Conservation (phyloP, 1,140 invertebrate genomes). For the Leptoteleia sp. region DNA sequence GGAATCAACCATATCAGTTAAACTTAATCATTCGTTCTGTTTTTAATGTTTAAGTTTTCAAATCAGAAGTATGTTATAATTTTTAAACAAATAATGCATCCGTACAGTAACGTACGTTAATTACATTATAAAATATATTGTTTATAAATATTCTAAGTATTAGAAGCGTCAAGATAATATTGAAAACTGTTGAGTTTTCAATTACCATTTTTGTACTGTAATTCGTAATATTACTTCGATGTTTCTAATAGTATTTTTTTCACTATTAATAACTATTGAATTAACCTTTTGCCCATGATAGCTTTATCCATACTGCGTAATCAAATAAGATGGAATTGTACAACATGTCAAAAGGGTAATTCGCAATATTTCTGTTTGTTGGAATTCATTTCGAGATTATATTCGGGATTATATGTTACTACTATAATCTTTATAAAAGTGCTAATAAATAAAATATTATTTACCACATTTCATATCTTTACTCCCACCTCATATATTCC, state of each 20-base stretch:
- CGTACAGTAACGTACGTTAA: constrained; percentile 41
- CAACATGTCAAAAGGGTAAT: constrained; percentile 42
- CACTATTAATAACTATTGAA: constrained; percentile 10
- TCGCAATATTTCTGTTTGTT: constrained; percentile 25
- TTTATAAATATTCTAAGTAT: constrained; percentile 53
- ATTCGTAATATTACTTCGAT: constrained; percentile 60
- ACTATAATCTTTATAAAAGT: constrained; percentile 49
- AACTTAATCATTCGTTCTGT: constrained; percentile 38
- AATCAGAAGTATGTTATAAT: constrained; percentile 16
- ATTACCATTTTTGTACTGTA: constrained; percentile 58
- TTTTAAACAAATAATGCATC: constrained; percentile 20
- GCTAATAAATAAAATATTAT: constrained; percentile 58
- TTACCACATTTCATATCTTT: constrained; percentile 38
- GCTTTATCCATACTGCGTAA: constrained; percentile 29
- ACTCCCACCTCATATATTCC: too few species aligned
- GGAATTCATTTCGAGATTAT: constrained; percentile 22
- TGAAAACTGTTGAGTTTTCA: constrained; percentile 55
- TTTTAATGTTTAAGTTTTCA: constrained; percentile 40
- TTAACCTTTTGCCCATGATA: constrained; percentile 40
- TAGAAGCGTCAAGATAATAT: constrained; percentile 59
- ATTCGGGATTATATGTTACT: constrained; percentile 44
- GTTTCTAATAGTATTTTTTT: constrained; percentile 56
- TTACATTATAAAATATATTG: constrained; percentile 37
- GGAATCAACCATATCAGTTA: constrained; percentile 63
- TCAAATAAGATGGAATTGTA: constrained; percentile 44